Evolutionary conservation across 2,888 invertebrate genomes (phyloP).

Genomic region (Chymomyza caudatula): DNA sequence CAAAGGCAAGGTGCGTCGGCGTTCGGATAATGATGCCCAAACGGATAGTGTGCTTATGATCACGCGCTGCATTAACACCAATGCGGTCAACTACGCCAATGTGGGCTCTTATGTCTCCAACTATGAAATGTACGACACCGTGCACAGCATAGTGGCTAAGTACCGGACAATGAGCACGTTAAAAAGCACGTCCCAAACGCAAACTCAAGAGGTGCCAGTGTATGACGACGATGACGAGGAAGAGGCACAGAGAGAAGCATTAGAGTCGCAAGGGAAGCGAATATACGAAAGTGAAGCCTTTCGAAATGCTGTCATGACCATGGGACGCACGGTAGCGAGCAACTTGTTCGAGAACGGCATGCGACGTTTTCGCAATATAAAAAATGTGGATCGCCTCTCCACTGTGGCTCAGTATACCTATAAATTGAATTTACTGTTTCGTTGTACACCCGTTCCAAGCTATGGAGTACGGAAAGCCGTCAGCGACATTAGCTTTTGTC

Average conservation of each 20-base stretch:
- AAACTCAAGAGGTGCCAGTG: slow-evolving; percentile 2
- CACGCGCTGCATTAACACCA: slow-evolving; percentile 81
- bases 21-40: slow-evolving; percentile 84
- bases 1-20: slow-evolving; percentile 84
- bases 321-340: slow-evolving; percentile 85
- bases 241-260: slow-evolving; percentile 34
- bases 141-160: slow-evolving; percentile 62
- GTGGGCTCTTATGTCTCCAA: slow-evolving; percentile 83
- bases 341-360: slow-evolving; percentile 82
- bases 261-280: background rate
- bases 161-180: background rate
- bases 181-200: background rate
- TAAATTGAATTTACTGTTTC: slow-evolving; percentile 83
- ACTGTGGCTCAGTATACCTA: slow-evolving; percentile 83
- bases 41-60: slow-evolving; percentile 82
- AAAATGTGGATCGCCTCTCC: slow-evolving; percentile 80
- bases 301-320: slow-evolving; percentile 81
- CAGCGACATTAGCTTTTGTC: slow-evolving; percentile 83
- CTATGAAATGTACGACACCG: slow-evolving; percentile 88
- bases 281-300: slow-evolving; percentile 75
- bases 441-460: slow-evolving; percentile 79
- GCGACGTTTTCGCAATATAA: slow-evolving; percentile 84
- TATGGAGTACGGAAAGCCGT: slow-evolving; percentile 79
- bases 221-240: slow-evolving; percentile 32
- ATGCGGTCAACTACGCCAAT: slow-evolving; percentile 64